Base-by-base conservation (phyloP, 2,797 vertebrate species). In the Melopsittacus undulatus region DNA sequence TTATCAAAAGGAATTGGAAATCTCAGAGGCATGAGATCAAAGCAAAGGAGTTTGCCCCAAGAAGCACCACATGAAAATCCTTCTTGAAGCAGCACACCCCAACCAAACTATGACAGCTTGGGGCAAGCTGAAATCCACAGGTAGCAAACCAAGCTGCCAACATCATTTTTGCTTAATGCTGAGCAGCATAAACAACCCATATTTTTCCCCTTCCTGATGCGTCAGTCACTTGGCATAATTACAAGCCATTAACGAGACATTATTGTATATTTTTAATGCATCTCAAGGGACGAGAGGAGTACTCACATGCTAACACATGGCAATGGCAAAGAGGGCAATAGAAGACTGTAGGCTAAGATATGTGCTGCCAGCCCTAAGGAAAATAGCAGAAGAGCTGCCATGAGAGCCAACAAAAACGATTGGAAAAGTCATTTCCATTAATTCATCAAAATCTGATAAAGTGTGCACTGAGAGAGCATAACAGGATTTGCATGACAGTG, bases 231-330 rank as follows among this genome's bases (percentile, higher is more conserved):
- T 27, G 19, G 38, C 3, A 62, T 46, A 38, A 48, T 46, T 27
- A 19, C 30, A 32, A 26, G 22, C 13, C 13, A 3, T 19, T 57
- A 34, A 12, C 0, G 1, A 66, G 18, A 9, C 7, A 3, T 51
- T 22, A 4, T 6, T 43, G 42, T 8, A 17, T 2, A 1, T 57
- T 79, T 87, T 82, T 24, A 59, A 29, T 7, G 0, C 4, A 2
- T 19, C 49, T 67, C 4, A 6, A 32, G 36, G 40, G 43, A 24
- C 40, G 13, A 26, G 34, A 63, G 14, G 17, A 64, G 14, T 0
- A 10, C 17, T 59, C 20, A 3, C 0, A 0, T 27, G 34, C 51
- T 52, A 32, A 6, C 46, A 15, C 2, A 1, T 23, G 38, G 40
- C 64, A 12, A 1, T 3, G 4, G 77, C 42, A 40, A 56, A 14